phyloP scores from a whole-genome alignment of 2,888 invertebrate species.

The Ophion costatus region DNA sequence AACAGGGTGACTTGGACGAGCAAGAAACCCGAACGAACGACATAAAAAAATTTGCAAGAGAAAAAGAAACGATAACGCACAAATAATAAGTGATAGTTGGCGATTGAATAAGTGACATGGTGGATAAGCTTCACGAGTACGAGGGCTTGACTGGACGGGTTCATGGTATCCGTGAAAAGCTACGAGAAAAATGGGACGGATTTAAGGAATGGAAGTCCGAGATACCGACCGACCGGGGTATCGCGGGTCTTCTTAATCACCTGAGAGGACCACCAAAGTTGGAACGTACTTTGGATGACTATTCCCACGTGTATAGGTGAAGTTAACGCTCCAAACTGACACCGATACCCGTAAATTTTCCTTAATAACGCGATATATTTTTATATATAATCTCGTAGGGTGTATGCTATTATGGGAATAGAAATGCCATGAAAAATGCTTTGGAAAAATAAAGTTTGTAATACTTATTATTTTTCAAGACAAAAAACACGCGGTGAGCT shows the following conservation, averaged over 20 bases:
- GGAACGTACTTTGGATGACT: slow-evolving; percentile 84
- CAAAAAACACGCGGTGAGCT: slow-evolving; percentile 91
- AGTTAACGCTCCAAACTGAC: background rate
- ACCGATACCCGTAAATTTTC: background rate
- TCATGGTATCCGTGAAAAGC: slow-evolving; percentile 88
- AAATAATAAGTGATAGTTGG: slow-evolving; percentile 14
- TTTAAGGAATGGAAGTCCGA: slow-evolving; percentile 86
- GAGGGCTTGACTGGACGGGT: slow-evolving; percentile 90
- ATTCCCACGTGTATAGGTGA: slow-evolving; percentile 89
- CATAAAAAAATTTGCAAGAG: slow-evolving; percentile 22
- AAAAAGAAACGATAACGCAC: background rate
- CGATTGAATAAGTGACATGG: slow-evolving; percentile 83
- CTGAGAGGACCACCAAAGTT: slow-evolving; percentile 78
- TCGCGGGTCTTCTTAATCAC: slow-evolving; percentile 77
- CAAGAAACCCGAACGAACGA: background rate
- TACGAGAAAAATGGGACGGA: slow-evolving; percentile 86
- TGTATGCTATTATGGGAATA: too few relatives aligned
- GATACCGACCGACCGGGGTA: slow-evolving; percentile 79
- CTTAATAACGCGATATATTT: background rate
- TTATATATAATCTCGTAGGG: too few relatives aligned
- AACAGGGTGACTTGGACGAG: background rate
- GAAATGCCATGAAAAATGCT: background rate
- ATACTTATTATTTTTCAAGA: slow-evolving; percentile 35
- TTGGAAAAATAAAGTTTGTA: too few relatives aligned
- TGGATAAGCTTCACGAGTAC: slow-evolving; percentile 92